Conservation (phyloP, 2,888 invertebrate genomes). For the Actias luna region DNA sequence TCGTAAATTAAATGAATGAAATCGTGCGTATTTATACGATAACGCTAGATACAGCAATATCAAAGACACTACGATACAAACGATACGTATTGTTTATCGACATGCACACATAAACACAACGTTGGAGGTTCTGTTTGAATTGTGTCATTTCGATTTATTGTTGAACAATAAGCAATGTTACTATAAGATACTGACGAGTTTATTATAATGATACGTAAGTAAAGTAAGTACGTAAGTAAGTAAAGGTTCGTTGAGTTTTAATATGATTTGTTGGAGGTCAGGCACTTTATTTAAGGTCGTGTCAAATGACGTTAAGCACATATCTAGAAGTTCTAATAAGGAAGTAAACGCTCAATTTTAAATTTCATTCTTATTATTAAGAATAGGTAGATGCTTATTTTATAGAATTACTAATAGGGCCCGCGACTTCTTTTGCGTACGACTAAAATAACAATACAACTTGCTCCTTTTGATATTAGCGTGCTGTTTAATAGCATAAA, state of each 20-base stretch:
- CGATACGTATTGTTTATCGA: neutral
- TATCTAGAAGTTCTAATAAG: too few relatives aligned
- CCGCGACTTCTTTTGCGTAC: too few relatives aligned
- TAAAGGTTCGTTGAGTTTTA: neutral
- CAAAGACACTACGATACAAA: neutral
- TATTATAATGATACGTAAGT: neutral
- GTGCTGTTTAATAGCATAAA: too few relatives aligned
- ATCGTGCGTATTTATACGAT: neutral
- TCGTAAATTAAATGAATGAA: neutral
- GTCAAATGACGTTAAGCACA: too few relatives aligned
- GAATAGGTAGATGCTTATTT: too few relatives aligned
- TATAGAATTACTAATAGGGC: too few relatives aligned
- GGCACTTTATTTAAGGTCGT: neutral
- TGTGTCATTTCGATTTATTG: neutral
- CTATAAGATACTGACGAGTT: neutral
- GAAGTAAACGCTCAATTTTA: too few relatives aligned
- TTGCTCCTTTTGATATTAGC: too few relatives aligned
- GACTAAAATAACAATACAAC: too few relatives aligned
- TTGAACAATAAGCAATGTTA: neutral
- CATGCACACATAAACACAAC: neutral
- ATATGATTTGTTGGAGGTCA: neutral
- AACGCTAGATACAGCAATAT: neutral
- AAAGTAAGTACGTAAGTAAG: neutral
- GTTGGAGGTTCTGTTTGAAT: neutral
- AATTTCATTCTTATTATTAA: too few relatives aligned